Conservation (phyloP, 2,888 invertebrate genomes). For the Alloscopus bannaensis region DNA sequence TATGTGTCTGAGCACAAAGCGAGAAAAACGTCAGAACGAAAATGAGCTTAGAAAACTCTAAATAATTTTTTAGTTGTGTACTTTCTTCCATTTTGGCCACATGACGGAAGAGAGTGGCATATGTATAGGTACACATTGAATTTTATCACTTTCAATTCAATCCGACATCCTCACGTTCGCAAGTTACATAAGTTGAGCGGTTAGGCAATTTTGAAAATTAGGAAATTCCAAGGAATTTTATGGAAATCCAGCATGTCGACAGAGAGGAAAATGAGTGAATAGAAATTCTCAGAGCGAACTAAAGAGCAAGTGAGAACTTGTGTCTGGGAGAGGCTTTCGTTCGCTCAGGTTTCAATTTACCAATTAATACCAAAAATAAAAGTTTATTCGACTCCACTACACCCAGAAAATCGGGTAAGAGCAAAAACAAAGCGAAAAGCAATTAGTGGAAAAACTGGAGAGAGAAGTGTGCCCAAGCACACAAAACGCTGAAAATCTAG, state of each 20-base stretch:
- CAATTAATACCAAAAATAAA: conserved; percentile 33
- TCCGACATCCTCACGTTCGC: too few relatives aligned
- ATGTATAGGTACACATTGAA: too few relatives aligned
- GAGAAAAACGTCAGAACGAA: not conserved
- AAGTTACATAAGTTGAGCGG: too few relatives aligned
- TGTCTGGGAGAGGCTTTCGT: not conserved
- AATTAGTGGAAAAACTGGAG: conserved; percentile 20
- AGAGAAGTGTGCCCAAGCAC: too few relatives aligned
- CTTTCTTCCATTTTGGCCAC: conserved; percentile 5
- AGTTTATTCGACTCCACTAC: too few relatives aligned
- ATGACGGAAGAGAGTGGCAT: not conserved
- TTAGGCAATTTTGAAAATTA: not conserved
- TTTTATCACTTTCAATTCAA: not conserved
- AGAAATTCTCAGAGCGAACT: too few relatives aligned
- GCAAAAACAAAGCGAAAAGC: conserved; percentile 1
- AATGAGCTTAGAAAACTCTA: not conserved
- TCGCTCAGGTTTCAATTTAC: conserved; percentile 34
- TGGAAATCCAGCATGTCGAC: conserved; percentile 2
- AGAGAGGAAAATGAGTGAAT: too few relatives aligned
- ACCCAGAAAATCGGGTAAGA: conserved; percentile 1
- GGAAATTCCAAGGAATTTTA: conserved; percentile 1
- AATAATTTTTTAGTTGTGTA: conserved; percentile 5
- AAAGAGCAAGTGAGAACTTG: too few relatives aligned
- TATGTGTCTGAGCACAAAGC: not conserved
- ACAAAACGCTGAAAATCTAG: too few relatives aligned